Base-by-base conservation (phyloP, 2,797 vertebrate species). In the Syndactyla subalaris region DNA sequence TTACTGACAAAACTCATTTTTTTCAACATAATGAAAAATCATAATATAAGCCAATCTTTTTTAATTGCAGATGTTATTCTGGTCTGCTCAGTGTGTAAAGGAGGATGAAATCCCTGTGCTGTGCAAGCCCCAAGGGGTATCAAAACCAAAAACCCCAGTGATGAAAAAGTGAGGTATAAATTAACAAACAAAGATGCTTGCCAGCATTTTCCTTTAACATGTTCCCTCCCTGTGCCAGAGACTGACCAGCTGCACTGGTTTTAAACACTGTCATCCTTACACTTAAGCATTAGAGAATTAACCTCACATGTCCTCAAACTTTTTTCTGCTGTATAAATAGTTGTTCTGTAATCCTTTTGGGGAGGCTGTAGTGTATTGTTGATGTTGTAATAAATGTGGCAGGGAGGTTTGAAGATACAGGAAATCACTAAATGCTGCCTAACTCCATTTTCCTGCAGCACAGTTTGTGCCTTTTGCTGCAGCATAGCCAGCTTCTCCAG, bases 361-460 rank as follows among this genome's bases (percentile, higher is more conserved):
- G 29, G 9, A 66, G 34, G 23, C 9, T 54, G 10, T 1, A 8
- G 52, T 0, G 10, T 6, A 9, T 0, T 57, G 26, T 1, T 23
- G 22, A 4, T 2, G 29, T 9, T 26, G 9, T 3, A 12, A 65
- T 4, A 38, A 54, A 48, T 30, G 12, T 36, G 36, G 22, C 27
- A 46, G 76, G 34, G 58, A 12, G 32, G 61, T 45, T 14, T 62
- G 45, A 65, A 85, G 17, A 20, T 17, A 8, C 7, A 5, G 5
- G 30, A 67, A 77, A 55, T 54, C 61, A n/a, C 62, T 48, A 34
- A 59, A 51, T 36, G 20, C 71, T 76, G 67, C 24, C 18, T 9
- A 24, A 68, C 32, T 6, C 34, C 26, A 12, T 7, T 34, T 38
- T 55, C 15, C 41, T 78, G 46, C 72, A 48, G 20, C 36, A 46